phyloP scores from a whole-genome alignment of 2,797 vertebrate genomes.

The Alca torda region DNA sequence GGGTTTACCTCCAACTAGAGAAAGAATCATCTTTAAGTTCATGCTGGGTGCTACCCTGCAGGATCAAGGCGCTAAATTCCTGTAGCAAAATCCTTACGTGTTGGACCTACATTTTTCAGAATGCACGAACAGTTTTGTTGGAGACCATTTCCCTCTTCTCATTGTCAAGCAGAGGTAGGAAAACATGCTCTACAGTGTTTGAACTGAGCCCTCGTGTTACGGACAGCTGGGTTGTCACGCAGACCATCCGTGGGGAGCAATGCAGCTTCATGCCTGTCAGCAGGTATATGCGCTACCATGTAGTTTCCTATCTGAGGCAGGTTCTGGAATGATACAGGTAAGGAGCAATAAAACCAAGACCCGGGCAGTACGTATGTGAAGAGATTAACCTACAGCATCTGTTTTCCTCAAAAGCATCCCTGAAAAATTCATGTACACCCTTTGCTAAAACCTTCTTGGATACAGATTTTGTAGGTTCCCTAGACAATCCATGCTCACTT shows the following conservation, averaged over 20 bases:
- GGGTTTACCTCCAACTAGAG: neutral
- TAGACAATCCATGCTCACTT: neutral
- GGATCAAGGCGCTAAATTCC: neutral
- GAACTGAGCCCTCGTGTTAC: neutral
- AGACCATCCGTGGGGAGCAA: rapidly evolving
- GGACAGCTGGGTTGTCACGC: neutral
- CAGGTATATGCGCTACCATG: rapidly evolving
- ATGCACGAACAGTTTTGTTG: neutral
- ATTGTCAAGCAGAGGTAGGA: neutral
- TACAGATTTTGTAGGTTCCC: neutral
- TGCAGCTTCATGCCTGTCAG: neutral
- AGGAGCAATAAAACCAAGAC: neutral
- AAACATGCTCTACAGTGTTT: neutral
- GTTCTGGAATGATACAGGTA: neutral
- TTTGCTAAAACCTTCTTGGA: neutral
- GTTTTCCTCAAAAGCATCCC: neutral
- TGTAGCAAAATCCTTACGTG: neutral
- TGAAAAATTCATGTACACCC: neutral
- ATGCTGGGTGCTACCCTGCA: neutral
- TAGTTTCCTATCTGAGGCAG: neutral
- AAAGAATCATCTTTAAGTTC: neutral
- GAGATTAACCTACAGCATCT: neutral
- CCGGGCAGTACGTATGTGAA: neutral
- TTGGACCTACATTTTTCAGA: neutral
- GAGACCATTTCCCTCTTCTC: neutral